Conservation (phyloP, 2,888 invertebrate species). For the Cylloceria caligata region DNA sequence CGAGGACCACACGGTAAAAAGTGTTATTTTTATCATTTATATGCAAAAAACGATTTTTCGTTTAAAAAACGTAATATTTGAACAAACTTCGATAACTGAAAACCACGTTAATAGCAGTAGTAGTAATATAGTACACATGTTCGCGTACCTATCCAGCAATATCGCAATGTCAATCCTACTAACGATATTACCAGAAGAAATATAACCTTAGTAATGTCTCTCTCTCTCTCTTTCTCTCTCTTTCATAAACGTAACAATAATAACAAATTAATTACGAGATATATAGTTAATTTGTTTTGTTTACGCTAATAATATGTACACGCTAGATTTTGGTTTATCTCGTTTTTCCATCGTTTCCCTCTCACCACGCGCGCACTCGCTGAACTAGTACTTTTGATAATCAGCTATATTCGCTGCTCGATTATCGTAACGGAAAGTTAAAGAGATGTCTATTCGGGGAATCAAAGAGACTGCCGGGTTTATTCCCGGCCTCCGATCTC, state of each 20-base stretch:
- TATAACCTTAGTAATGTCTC: conserved; percentile 83
- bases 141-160: conserved; percentile 64
- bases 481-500: conserved; percentile 9
- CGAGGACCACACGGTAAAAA: conserved; percentile 58
- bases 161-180: conserved; percentile 70
- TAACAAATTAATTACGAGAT: conserved; percentile 81
- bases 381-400: conserved; percentile 65
- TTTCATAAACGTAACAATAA: conserved; percentile 83
- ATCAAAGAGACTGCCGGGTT: conserved; percentile 25
- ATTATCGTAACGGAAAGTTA: conserved; percentile 63
- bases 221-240: conserved; percentile 44
- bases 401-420: conserved; percentile 59
- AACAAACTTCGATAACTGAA: conserved; percentile 64
- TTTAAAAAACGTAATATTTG: conserved; percentile 56
- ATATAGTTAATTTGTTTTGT: conserved; percentile 63
- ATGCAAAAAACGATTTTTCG: conserved; percentile 60
- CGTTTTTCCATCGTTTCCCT: conserved; percentile 57
- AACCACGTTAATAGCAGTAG: conserved; percentile 55
- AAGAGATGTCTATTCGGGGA: conserved; percentile 48
- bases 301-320: conserved; percentile 77
- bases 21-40: conserved; percentile 47
- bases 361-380: conserved; percentile 26
- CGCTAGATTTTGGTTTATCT: conserved; percentile 78
- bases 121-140: conserved; percentile 49
- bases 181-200: conserved; percentile 78